Base-by-base conservation (phyloP, 2,113 vertebrate species). In the Ahaetulla prasina region DNA sequence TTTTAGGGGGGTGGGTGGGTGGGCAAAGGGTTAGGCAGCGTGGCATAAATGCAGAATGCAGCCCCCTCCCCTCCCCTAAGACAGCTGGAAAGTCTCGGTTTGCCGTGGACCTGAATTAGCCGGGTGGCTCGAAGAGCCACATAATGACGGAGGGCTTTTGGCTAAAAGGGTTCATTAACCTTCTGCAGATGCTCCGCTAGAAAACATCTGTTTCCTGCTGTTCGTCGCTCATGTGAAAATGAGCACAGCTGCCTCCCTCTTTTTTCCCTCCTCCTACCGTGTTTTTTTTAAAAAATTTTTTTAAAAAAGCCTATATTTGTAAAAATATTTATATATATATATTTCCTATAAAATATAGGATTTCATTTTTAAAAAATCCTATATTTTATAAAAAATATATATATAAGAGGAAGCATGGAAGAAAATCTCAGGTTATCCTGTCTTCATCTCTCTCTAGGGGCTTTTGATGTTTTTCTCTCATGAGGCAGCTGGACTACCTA, bases 241-340 rank as follows among this genome's bases (percentile, higher is more conserved):
- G 39, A 60, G 39, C 39, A 30, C 23, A 45, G 35, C 74, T 80
- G 74, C 35, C 18, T 27, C 25, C 30, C 0, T 16, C 3, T 74
- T 74, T 68, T 0, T 2, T 1, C 1, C 11, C 3, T 3, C 54
- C 1, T 0, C 1, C 14, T 3, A 25, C 23, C 23, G 0, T 89
- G 35, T 55, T 54, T 50, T 35, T 85, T 14, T 54, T 25, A 47
- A 47, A 47, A 1, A 10, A n/a, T n/a, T n/a, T n/a, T 57, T 52
- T 52, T 9, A 25, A 57, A 57, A 25, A 57, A 57, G 8, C 55
- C 55, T 27, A 57, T 25, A 27, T 10, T 57, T 57, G 27, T 25
- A 25, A 8, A 1, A 57, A 57, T 3, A 25, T 25, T 3, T 7
- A 23, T 55, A 8, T 2, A 22, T 55, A n/a, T 45, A 3, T 22